A percentile compares a stretch with the other conserved stretches of the same genome.
Conservation (phyloP, 2,888 invertebrate species). For the Salpingus planirostris region DNA sequence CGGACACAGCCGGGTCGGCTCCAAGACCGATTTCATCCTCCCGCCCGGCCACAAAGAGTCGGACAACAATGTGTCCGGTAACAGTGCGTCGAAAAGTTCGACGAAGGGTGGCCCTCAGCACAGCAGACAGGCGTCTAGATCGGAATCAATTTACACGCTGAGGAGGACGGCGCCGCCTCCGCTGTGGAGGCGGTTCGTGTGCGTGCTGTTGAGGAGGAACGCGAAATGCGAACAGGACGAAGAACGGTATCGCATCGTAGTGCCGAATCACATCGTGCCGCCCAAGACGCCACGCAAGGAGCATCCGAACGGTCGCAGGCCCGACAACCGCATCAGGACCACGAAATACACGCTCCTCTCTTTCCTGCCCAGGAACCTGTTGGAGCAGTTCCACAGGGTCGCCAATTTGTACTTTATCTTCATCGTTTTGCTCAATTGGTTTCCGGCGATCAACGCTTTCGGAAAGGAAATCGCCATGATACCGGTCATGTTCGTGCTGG, state of each 20-base stretch:
- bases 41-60: constrained; percentile 78
- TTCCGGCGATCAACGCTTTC: constrained; percentile 88
- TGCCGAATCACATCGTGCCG: constrained; percentile 79
- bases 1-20: constrained; percentile 73
- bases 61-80: constrained; percentile 20
- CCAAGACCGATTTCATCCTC: constrained; percentile 81
- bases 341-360: constrained; percentile 91
- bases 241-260: constrained; percentile 53
- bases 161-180: constrained; percentile 64
- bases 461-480: constrained; percentile 94
- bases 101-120: constrained; percentile 64
- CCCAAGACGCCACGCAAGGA: constrained; percentile 69
- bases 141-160: constrained; percentile 84
- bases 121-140: constrained; percentile 77
- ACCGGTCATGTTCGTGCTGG: constrained; percentile 88
- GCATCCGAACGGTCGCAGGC: constrained; percentile 75
- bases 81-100: constrained; percentile 39
- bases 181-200: constrained; percentile 59
- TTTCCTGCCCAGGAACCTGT: constrained; percentile 90
- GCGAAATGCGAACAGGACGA: constrained; percentile 49
- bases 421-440: constrained; percentile 93
- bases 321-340: constrained; percentile 81
- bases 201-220: constrained; percentile 52
- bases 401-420: constrained; percentile 97
- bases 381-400: constrained; percentile 96